These are phyloP conservation scores for Aptenodytes patagonicus DNA, from an alignment of 2,113 vertebrate genomes.

Conservation along the genomic window DNA sequence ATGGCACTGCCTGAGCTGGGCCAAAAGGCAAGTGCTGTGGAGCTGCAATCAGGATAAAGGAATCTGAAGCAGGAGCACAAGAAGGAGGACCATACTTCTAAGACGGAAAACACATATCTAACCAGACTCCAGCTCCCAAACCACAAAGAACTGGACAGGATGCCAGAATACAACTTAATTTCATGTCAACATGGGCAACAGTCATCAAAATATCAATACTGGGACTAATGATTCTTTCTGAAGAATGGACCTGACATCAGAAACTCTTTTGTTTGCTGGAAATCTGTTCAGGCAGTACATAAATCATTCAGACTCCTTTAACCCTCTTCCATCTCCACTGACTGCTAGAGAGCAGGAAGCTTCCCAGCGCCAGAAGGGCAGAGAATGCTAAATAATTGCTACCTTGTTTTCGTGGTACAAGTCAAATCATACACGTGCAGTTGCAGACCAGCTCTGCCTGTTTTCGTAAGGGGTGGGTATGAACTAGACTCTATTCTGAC, in stretches of 20 bases:
- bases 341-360: neutral
- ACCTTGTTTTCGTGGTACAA: neutral
- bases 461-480: neutral
- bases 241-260: neutral
- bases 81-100: neutral
- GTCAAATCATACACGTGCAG: neutral
- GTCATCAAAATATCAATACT: slow-evolving; percentile 12
- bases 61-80: neutral
- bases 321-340: neutral
- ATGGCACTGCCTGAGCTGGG: neutral
- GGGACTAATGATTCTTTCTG: neutral
- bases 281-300: neutral
- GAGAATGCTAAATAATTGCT: neutral
- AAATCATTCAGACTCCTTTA: neutral
- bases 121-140: neutral
- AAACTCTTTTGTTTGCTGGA: neutral
- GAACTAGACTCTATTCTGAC: neutral
- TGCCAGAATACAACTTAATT: neutral
- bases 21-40: neutral
- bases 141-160: neutral
- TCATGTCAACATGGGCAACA: neutral
- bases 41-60: neutral
- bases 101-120: neutral
- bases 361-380: neutral
- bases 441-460: neutral